phyloP scores from a whole-genome alignment of 2,113 vertebrate genomes.

The Atherinomorus stipes region DNA sequence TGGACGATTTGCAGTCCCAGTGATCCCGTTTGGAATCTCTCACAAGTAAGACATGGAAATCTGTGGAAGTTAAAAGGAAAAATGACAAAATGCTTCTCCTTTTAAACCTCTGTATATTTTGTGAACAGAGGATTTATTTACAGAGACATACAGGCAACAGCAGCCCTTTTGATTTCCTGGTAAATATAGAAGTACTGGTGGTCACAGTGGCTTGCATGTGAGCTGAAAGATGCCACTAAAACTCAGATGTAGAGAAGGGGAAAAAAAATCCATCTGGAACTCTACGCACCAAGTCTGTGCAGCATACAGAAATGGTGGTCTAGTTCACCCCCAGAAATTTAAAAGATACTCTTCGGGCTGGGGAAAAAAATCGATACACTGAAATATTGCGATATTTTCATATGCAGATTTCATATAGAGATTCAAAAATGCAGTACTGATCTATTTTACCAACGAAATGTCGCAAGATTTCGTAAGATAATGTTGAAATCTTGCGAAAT shows the following conservation, averaged over 20 bases:
- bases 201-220: slow-evolving; percentile 49
- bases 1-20: slow-evolving; percentile 48
- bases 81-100: slow-evolving; percentile 25
- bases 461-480: too few relatives aligned
- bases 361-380: too few relatives aligned
- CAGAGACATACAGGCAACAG: slow-evolving; percentile 47
- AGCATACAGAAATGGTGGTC: slow-evolving; percentile 6
- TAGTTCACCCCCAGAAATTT: slow-evolving; percentile 22
- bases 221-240: slow-evolving; percentile 48
- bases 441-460: too few relatives aligned
- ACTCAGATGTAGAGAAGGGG: slow-evolving; percentile 32
- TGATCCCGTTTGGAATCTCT: slow-evolving; percentile 56
- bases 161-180: slow-evolving; percentile 60
- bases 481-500: too few relatives aligned
- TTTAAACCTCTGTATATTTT: slow-evolving; percentile 19
- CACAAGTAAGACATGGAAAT: slow-evolving; percentile 78
- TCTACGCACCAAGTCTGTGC: not conserved
- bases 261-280: slow-evolving; percentile 28
- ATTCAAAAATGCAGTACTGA: too few relatives aligned
- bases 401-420: too few relatives aligned
- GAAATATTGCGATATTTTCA: too few relatives aligned
- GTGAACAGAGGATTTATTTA: slow-evolving; percentile 38
- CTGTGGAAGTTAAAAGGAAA: slow-evolving; percentile 62
- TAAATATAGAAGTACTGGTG: slow-evolving; percentile 65
- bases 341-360: too few relatives aligned